Evolutionary conservation across 2,888 invertebrate species (phyloP), one percentile per base, ranked within the genome.

Genomic region (Euplagia quadripunctaria): DNA sequence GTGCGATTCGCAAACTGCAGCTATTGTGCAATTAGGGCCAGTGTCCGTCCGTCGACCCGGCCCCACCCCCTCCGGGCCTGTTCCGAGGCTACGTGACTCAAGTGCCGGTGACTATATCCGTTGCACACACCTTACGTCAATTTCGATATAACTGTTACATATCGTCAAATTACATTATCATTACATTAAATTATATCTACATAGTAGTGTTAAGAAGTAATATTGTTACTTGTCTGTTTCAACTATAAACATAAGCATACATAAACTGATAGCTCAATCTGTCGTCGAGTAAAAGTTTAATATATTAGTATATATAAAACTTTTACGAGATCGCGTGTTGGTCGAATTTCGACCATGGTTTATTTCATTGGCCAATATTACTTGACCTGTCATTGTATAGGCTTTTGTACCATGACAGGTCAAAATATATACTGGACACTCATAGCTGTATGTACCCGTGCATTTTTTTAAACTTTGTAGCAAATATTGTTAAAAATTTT

Each of bases 1-100:
- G 84, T 88, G 85, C 82, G 84, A 79, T 87, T 85, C 79, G 82
- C 84, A 80, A 82, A 79, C 82, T 90, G 87, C 89, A 83, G 82
- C 87, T 89, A 92, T 92, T 93, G 90, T 91, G 89, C 89, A 93
- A 94, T 93, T 92, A 91, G 89, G 91, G 89, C 87, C 88, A 86
- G 82, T 78, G 79, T 58, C 76, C 74, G 80, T 78, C 86, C 91
- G 76, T 88, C 90, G 93, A 94, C 88, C 91, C 85, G 77, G 84
- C 88, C 89, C 89, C 89, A 88, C 91, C 90, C 89, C 88, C 74
- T 78, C 74, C 51, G 75, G 75, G 82, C 76, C 75, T 75, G 76
- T 75, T 82, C 81, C 75, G 84, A 78, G 87, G 77, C 89, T 93
- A 94, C 94, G 94, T 95, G 94, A 94, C 94, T 90, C 83, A 79